Evolutionary conservation across 1,140 invertebrate genomes (phyloP).

Genomic region (Hyles euphorbiae): DNA sequence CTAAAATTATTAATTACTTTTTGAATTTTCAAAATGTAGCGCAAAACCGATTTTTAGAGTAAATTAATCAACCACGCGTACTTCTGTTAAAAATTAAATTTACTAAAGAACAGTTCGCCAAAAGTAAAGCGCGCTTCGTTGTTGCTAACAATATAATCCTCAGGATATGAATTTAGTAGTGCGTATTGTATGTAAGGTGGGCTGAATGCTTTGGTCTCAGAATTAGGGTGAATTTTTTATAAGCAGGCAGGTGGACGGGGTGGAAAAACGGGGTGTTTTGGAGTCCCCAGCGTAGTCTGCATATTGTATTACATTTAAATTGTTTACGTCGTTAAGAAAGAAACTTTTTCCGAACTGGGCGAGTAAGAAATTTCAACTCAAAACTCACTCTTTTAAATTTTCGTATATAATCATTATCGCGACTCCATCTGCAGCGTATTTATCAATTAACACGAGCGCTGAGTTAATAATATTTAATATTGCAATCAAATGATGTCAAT

Average conservation of each 20-base stretch:
- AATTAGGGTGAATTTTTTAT: slow-evolving; percentile 62
- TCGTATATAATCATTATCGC: slow-evolving; percentile 24
- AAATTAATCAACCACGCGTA: too few relatives aligned
- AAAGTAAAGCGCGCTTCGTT: too few relatives aligned
- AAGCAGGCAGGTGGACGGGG: slow-evolving; percentile 40
- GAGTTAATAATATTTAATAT: too few relatives aligned
- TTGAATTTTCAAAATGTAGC: too few relatives aligned
- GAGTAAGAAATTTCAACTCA: slow-evolving; percentile 33
- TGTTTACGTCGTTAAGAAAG: slow-evolving; percentile 73
- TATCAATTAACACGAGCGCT: too few relatives aligned
- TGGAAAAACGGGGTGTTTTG: slow-evolving; percentile 20
- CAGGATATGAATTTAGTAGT: slow-evolving; percentile 26
- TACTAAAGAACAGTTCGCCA: too few relatives aligned
- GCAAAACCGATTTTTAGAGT: too few relatives aligned
- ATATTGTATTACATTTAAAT: slow-evolving; percentile 74
- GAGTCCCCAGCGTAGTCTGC: slow-evolving; percentile 47
- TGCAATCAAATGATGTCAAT: background rate
- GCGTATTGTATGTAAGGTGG: slow-evolving; percentile 25
- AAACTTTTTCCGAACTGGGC: slow-evolving; percentile 52
- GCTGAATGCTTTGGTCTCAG: slow-evolving; percentile 22
- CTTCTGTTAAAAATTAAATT: too few relatives aligned
- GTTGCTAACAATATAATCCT: slow-evolving; percentile 22
- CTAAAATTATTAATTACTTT: too few relatives aligned
- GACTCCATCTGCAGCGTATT: background rate
- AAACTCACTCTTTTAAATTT: slow-evolving; percentile 31